phyloP scores from a whole-genome alignment of 2,797 vertebrate species.

The Cossypha niveicapilla region DNA sequence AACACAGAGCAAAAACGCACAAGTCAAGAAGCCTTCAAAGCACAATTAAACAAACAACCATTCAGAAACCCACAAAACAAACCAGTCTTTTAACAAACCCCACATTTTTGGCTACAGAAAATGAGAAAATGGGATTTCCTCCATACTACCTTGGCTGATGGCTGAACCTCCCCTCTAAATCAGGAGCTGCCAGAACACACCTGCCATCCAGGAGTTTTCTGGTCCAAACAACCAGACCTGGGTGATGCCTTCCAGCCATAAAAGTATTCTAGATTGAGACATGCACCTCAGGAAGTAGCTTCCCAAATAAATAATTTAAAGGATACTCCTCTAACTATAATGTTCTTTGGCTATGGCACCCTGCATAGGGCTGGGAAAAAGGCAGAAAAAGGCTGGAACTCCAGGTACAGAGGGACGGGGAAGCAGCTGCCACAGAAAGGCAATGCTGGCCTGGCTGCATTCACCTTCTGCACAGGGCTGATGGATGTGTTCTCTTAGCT shows the following conservation, averaged over 20 bases:
- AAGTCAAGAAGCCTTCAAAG: not conserved
- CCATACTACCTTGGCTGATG: fast-evolving
- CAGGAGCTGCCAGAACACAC: not conserved
- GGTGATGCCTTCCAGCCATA: not conserved
- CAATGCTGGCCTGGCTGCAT: not conserved
- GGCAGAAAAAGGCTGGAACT: not conserved
- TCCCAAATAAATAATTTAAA: not conserved
- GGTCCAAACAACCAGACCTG: not conserved
- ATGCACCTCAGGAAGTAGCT: not conserved
- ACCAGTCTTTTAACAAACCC: not conserved
- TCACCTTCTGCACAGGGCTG: fast-evolving
- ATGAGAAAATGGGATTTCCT: not conserved
- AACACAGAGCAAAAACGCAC: fast-evolving
- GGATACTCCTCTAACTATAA: too few relatives aligned
- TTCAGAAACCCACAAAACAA: not conserved
- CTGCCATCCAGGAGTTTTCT: not conserved
- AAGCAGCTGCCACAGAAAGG: not conserved
- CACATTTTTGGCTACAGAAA: not conserved
- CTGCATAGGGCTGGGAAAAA: not conserved
- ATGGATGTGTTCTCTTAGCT: not conserved
- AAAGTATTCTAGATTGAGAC: not conserved
- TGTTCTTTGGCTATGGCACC: not conserved
- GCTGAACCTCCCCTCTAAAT: not conserved
- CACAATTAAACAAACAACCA: not conserved
- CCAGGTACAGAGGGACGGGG: fast-evolving